These are phyloP conservation scores for Oryzias woworae DNA, from an alignment of 2,113 vertebrate genomes.

Conservation along the genomic window DNA sequence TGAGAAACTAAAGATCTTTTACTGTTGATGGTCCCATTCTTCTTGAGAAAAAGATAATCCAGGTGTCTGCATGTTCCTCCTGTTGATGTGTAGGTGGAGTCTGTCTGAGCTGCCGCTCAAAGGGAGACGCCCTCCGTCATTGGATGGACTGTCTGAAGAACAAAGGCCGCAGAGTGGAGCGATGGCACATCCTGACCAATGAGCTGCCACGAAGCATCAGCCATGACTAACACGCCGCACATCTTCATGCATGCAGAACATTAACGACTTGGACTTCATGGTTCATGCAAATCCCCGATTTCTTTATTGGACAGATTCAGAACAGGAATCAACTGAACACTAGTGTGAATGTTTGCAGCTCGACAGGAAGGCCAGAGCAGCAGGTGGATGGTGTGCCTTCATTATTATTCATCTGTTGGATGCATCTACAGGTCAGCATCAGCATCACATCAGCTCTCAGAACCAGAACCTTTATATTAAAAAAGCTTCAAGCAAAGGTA, in stretches of 20 bases:
- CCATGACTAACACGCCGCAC: slow-evolving; percentile 54
- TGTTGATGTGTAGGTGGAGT: slow-evolving; percentile 74
- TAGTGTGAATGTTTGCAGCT: slow-evolving; percentile 16
- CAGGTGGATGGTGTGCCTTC: no score
- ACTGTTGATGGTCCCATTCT: no score
- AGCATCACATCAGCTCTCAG: no score
- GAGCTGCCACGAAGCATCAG: slow-evolving; percentile 79
- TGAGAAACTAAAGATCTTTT: no score
- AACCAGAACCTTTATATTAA: no score
- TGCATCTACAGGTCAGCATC: no score
- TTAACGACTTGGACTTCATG: not conserved
- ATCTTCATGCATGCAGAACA: not conserved
- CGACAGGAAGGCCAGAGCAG: not conserved
- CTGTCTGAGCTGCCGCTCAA: slow-evolving; percentile 78
- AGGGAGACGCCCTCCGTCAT: slow-evolving; percentile 83
- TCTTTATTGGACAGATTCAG: not conserved
- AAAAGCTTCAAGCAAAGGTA: no score
- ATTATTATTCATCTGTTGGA: no score
- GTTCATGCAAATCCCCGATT: slow-evolving; percentile 2
- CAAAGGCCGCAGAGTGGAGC: slow-evolving; percentile 77
- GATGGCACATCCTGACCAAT: slow-evolving; percentile 87
- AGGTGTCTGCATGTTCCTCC: not conserved
- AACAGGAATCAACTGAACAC: not conserved
- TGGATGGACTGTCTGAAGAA: slow-evolving; percentile 85
- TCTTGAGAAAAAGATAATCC: no score